Percentiles rank a stretch among this genome's conserved stretches.
Conservation (phyloP, 2,888 invertebrate genomes). For the Julus scanicus region DNA sequence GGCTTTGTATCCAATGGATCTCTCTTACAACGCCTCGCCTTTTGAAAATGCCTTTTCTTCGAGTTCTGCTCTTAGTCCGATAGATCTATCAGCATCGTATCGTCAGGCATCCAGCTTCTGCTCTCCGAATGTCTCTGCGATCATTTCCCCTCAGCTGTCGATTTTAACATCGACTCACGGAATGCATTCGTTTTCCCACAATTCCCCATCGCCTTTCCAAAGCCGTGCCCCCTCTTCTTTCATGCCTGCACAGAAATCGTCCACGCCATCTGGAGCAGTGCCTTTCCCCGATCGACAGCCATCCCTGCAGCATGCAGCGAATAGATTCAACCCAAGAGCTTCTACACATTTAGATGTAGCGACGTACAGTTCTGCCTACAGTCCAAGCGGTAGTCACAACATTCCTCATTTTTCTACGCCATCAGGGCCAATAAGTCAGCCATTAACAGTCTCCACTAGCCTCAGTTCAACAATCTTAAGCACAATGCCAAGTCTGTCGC, state of each 20-base stretch:
- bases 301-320: neutral
- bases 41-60: constrained; percentile 54
- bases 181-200: constrained; percentile 62
- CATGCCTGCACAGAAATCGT: constrained; percentile 57
- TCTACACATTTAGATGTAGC: neutral
- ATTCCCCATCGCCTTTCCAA: constrained; percentile 57
- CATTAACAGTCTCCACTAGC: neutral
- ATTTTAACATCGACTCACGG: neutral
- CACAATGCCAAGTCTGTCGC: neutral
- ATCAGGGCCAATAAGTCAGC: neutral
- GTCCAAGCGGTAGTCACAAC: neutral
- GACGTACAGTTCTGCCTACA: neutral
- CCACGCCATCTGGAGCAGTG: constrained; percentile 56
- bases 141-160: neutral
- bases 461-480: neutral
- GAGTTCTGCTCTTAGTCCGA: constrained; percentile 49
- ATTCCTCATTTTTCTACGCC: neutral
- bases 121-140: constrained; percentile 56
- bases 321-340: neutral
- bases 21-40: constrained; percentile 78
- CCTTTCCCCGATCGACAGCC: constrained; percentile 17
- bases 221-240: constrained; percentile 58
- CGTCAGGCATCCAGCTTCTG: constrained; percentile 46
- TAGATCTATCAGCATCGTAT: constrained; percentile 54
- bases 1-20: constrained; percentile 77